These are phyloP conservation scores for Xiphophorus birchmanni DNA, from an alignment of 2,797 vertebrate genomes.

Conservation along the genomic window DNA sequence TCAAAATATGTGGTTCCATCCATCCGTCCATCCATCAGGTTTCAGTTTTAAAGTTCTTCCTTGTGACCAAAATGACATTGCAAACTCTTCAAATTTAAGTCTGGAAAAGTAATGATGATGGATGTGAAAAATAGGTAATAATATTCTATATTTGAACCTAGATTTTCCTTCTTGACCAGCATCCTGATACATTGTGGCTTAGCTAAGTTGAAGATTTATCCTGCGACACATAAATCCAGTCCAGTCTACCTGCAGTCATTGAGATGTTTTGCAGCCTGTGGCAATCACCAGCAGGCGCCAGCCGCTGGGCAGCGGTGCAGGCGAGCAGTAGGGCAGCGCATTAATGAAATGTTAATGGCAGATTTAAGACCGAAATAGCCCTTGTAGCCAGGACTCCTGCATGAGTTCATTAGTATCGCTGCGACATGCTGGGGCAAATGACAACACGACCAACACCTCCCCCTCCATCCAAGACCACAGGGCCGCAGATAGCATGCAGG, in stretches of 20 bases:
- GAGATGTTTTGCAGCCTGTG: slow-evolving; percentile 70
- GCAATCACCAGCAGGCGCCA: slow-evolving; percentile 86
- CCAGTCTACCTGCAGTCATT: slow-evolving; percentile 79
- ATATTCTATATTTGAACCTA: background rate
- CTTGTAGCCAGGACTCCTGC: slow-evolving; percentile 88
- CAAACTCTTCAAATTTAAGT: background rate
- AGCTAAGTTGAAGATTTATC: slow-evolving; percentile 3
- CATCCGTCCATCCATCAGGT: background rate
- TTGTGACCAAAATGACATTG: background rate
- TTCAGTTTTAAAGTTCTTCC: background rate
- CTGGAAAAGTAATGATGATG: background rate
- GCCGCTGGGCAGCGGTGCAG: slow-evolving; percentile 79
- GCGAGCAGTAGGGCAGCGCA: slow-evolving; percentile 89
- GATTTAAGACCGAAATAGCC: slow-evolving; percentile 97
- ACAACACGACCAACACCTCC: slow-evolving; percentile 76
- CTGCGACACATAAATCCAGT: slow-evolving; percentile 8
- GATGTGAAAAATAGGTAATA: background rate
- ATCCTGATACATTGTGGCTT: background rate
- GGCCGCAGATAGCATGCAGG: slow-evolving; percentile 80
- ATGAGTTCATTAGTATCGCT: slow-evolving; percentile 94
- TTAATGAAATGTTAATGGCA: slow-evolving; percentile 99
- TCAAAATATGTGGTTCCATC: background rate
- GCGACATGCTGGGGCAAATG: slow-evolving; percentile 85
- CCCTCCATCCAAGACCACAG: slow-evolving; percentile 53
- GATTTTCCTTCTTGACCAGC: background rate